These are phyloP conservation scores for Amblyteles armatorius DNA, from an alignment of 2,888 invertebrate species.

Conservation along the genomic window DNA sequence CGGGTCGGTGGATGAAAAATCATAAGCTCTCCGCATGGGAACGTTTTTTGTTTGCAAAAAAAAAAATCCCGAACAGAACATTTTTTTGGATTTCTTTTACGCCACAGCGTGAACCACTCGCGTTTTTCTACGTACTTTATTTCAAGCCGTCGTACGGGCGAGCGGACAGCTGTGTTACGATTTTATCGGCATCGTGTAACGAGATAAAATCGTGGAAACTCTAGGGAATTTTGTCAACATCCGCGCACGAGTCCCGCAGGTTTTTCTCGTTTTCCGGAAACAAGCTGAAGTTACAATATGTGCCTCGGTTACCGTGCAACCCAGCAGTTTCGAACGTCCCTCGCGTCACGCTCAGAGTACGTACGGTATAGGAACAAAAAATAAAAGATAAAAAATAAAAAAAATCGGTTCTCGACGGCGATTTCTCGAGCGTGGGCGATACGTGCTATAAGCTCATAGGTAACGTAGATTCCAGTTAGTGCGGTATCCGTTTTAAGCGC, in stretches of 20 bases:
- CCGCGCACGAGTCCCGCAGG: neutral
- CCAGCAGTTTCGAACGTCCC: neutral
- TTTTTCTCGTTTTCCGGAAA: constrained; percentile 5
- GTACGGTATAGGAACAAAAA: neutral
- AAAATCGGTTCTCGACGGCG: neutral
- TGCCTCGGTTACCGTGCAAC: neutral
- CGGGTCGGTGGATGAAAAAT: neutral
- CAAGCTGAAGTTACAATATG: constrained; percentile 11
- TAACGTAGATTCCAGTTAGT: constrained; percentile 21
- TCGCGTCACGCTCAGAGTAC: neutral
- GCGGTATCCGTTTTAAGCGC: constrained; percentile 6
- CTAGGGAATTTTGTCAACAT: constrained; percentile 8
- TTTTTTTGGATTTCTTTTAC: neutral
- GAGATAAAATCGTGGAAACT: constrained; percentile 5
- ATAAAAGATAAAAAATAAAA: neutral
- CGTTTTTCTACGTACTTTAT: neutral
- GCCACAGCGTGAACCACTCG: neutral
- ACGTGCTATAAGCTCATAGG: constrained; percentile 24
- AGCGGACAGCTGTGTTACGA: neutral
- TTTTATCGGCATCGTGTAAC: neutral
- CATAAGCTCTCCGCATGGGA: neutral
- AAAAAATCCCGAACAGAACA: too few species aligned
- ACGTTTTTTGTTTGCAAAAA: neutral
- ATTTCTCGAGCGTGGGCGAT: constrained; percentile 9
- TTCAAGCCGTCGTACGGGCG: neutral